phyloP scores from a whole-genome alignment of 2,113 vertebrate genomes.

The Catharus bicknelli region DNA sequence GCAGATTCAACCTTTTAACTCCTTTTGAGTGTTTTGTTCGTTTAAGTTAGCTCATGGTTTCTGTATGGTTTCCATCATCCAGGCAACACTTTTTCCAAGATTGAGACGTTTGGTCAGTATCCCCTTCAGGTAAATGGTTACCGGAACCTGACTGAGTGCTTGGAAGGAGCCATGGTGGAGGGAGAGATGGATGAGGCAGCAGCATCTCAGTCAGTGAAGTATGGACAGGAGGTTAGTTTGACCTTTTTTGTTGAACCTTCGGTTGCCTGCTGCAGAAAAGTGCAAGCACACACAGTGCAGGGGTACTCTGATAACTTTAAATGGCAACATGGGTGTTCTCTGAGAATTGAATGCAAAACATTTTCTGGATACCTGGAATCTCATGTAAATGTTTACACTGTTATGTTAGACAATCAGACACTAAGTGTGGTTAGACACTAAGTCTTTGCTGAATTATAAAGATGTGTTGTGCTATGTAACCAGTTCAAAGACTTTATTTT shows the following conservation, averaged over 20 bases:
- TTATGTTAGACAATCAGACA: neutral
- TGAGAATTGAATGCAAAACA: neutral
- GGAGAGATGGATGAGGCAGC: constrained; percentile 85
- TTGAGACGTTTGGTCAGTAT: constrained; percentile 96
- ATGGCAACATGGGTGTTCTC: neutral
- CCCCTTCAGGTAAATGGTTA: constrained; percentile 97
- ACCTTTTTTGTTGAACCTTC: neutral
- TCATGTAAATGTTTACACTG: neutral
- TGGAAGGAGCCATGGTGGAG: constrained; percentile 96
- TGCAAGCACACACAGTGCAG: neutral
- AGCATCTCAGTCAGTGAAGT: constrained; percentile 74
- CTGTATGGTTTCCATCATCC: constrained; percentile 9
- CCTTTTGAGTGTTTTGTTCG: neutral
- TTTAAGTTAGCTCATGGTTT: neutral
- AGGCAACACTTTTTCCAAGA: constrained; percentile 90
- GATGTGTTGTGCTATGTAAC: neutral
- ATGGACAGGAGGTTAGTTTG: constrained; percentile 86
- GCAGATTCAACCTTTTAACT: neutral
- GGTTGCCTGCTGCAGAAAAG: neutral
- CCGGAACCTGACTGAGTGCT: constrained; percentile 89
- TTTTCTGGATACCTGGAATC: neutral
- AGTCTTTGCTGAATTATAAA: neutral
- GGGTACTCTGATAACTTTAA: neutral
- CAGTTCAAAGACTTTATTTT: neutral
- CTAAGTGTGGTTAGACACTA: neutral